phyloP scores from a whole-genome alignment of 2,888 invertebrate species.

The Cheilosia urbana region DNA sequence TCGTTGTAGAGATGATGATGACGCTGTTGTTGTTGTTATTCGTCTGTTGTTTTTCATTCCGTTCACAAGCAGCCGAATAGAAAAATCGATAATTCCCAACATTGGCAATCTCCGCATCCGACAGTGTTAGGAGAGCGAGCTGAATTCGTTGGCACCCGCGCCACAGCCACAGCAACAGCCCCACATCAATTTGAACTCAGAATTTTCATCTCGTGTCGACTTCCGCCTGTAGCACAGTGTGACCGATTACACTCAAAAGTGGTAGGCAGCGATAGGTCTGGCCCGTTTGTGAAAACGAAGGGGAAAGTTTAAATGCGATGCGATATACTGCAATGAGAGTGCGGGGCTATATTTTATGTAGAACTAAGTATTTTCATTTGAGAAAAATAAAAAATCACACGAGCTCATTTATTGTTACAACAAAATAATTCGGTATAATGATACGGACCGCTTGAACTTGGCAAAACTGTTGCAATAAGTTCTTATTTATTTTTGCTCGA shows the following conservation, averaged over 20 bases:
- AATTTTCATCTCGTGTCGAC: constrained; percentile 13
- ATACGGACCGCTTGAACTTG: too few relatives aligned
- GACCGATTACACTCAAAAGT: constrained; percentile 51
- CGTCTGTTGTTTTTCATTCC: constrained; percentile 74
- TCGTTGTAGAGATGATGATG: constrained; percentile 13
- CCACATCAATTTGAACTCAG: constrained; percentile 31
- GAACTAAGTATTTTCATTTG: too few relatives aligned
- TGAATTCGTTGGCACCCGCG: constrained; percentile 38
- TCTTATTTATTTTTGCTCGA: too few relatives aligned
- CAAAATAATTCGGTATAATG: too few relatives aligned
- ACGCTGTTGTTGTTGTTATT: constrained; percentile 10
- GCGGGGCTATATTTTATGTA: too few relatives aligned
- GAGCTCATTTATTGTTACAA: too few relatives aligned
- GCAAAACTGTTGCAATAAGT: too few relatives aligned
- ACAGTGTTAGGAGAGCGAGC: constrained; percentile 76
- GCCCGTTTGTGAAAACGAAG: neutral
- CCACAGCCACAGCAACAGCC: constrained; percentile 27
- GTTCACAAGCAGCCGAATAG: constrained; percentile 65
- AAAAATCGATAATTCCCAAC: constrained; percentile 81
- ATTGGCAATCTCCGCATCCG: constrained; percentile 78
- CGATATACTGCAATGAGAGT: too few relatives aligned
- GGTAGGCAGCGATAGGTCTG: neutral
- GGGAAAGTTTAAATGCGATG: neutral
- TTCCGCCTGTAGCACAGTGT: constrained; percentile 39
- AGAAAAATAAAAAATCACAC: too few relatives aligned